Base-by-base conservation (phyloP, 2,888 invertebrate genomes). In the Phlogophora meticulosa region DNA sequence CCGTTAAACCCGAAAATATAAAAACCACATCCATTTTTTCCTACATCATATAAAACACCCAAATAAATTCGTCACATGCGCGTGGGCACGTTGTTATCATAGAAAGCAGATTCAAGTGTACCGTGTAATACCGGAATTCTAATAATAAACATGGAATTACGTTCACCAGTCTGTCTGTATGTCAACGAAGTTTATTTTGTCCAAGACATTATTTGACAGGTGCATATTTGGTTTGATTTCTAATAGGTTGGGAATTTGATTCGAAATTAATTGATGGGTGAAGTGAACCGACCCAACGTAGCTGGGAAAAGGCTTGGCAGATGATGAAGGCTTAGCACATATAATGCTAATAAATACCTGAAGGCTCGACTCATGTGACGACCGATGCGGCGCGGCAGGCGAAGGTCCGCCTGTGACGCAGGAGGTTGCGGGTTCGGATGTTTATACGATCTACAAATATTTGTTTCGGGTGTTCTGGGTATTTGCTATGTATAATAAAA, bases 51-150 rank as follows among this genome's bases (percentile, higher is more conserved):
- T 63, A 48, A 64, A 72, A 61, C 46, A n/a, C 66, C 81, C 73
- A 67, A 82, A 84, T 84, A 89, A 88, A 89, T 89, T 88, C 87
- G 84, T 87, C 85, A 83, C 65, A 77, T 63, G 59, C 76, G 87
- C 88, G 89, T 89, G 86, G 88, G 88, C 82, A 84, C 68, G 76
- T 70, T 92, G 89, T 93, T 93, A 87, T 93, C 85, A 85, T 91
- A 92, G 92, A 92, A 91, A 93, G 91, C 89, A 88, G 85, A 84
- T 85, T 85, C 91, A 90, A 91, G 92, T 90, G 91, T 84, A 69
- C 78, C 87, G 91, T 88, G 92, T 92, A 91, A 92, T 89, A 93
- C 93, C 88, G 89, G 92, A 89, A 90, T 90, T 89, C 87, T 86
- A 85, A 90, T 82, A 86, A 91, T 87, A 90, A 91, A 91, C 87